These are phyloP conservation scores for Drosophila kambysellisi DNA, from an alignment of 2,888 invertebrate genomes.

Conservation along the genomic window DNA sequence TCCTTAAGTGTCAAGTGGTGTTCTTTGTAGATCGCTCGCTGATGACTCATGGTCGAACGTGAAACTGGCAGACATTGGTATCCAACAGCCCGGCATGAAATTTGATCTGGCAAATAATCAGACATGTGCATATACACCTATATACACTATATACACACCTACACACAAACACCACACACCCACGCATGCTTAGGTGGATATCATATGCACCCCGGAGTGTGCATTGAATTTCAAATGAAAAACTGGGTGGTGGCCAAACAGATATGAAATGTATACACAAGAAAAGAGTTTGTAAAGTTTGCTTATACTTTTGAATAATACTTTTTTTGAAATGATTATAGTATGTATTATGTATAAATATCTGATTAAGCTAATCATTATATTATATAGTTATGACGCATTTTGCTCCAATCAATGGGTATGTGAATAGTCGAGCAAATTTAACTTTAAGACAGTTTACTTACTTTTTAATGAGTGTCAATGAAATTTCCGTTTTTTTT, in stretches of 20 bases:
- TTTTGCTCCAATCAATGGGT: slow-evolving; percentile 16
- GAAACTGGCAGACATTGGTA: slow-evolving; percentile 20
- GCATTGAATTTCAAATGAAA: slow-evolving; percentile 9
- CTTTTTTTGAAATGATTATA: not conserved
- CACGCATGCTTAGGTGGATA: slow-evolving; percentile 21
- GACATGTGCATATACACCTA: not conserved
- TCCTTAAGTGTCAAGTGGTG: slow-evolving; percentile 36
- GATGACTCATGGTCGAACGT: slow-evolving; percentile 48
- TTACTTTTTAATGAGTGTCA: slow-evolving; percentile 68
- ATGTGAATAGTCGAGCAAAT: slow-evolving; percentile 14
- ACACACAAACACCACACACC: slow-evolving; percentile 7
- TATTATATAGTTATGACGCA: not conserved
- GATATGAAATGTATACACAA: not conserved
- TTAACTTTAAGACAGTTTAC: not conserved
- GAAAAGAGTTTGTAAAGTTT: not conserved
- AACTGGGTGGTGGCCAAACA: not conserved
- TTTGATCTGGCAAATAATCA: slow-evolving; percentile 22
- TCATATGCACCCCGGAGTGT: slow-evolving; percentile 8
- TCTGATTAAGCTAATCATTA: not conserved
- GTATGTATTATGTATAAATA: not conserved
- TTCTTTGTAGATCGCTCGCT: slow-evolving; percentile 44
- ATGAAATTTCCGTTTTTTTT: slow-evolving; percentile 67
- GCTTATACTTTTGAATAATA: not conserved
- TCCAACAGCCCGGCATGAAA: slow-evolving; percentile 43
- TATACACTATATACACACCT: not conserved